Evolutionary conservation across 2,113 vertebrate genomes (phyloP).

Genomic region (Aspidoscelis tigris): DNA sequence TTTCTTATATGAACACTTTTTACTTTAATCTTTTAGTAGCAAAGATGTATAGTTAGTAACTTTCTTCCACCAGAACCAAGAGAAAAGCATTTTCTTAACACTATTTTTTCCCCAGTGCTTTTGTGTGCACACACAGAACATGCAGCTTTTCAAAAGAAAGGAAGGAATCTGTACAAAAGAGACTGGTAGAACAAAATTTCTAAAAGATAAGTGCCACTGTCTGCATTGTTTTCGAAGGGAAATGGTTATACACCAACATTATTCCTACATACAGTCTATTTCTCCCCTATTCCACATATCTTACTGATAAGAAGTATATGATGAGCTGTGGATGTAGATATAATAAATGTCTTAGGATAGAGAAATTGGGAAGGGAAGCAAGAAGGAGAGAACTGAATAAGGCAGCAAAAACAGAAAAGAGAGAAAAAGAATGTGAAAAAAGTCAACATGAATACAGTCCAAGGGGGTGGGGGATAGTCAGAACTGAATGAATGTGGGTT

Average conservation of each 20-base stretch:
- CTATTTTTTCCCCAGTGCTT: no score
- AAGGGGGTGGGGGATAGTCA: neutral
- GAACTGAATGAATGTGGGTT: neutral
- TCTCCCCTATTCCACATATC: conserved; percentile 2
- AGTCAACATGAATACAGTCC: neutral
- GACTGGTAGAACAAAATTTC: conserved; percentile 41
- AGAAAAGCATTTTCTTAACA: no score
- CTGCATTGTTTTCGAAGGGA: conserved; percentile 7
- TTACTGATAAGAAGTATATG: conserved; percentile 31
- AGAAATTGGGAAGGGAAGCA: neutral
- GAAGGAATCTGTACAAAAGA: conserved; percentile 36
- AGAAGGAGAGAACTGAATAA: neutral
- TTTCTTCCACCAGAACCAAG: neutral
- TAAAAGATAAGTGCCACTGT: conserved; percentile 32
- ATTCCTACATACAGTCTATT: conserved; percentile 20
- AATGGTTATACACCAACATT: neutral
- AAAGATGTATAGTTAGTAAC: neutral
- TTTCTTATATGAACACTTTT: neutral
- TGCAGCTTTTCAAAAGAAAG: conserved; percentile 55
- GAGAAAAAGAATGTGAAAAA: neutral
- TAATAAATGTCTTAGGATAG: neutral
- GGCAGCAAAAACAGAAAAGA: neutral
- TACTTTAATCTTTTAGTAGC: conserved; percentile 4
- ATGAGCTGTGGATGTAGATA: conserved; percentile 15
- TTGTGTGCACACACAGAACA: no score